Percentiles rank a stretch among this genome's conserved stretches.
Conservation (phyloP, 1,140 invertebrate species). For the Homalodisca vitripennis region DNA sequence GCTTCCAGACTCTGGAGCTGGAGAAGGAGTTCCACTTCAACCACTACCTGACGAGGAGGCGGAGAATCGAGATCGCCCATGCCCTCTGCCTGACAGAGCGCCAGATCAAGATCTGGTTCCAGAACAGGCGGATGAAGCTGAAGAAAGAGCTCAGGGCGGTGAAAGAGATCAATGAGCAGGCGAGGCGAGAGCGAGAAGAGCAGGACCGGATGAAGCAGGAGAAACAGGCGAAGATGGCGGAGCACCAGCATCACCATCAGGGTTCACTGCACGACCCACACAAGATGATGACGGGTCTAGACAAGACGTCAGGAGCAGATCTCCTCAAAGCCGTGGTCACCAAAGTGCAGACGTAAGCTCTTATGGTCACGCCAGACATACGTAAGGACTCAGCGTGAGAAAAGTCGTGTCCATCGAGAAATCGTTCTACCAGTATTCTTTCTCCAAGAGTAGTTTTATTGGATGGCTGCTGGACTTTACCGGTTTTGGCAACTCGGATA, state of each 20-base stretch:
- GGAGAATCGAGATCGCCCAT: conserved; percentile 96
- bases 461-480: not conserved
- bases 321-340: conserved; percentile 42
- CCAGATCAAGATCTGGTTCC: conserved; percentile 98
- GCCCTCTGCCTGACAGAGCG: conserved; percentile 93
- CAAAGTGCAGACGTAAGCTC: conserved; percentile 41
- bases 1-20: conserved; percentile 90
- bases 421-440: conserved; percentile 19
- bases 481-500: conserved; percentile 5
- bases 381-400: too few species aligned
- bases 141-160: conserved; percentile 93
- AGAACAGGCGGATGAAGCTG: conserved; percentile 96
- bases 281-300: conserved; percentile 39
- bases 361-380: not conserved
- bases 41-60: conserved; percentile 91
- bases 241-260: conserved; percentile 61
- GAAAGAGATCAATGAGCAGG: conserved; percentile 94
- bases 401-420: not conserved
- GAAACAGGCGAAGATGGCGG: conserved; percentile 74
- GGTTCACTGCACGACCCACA: conserved; percentile 48
- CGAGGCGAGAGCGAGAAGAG: conserved; percentile 83
- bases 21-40: conserved; percentile 99
- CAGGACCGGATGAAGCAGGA: conserved; percentile 89
- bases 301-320: conserved; percentile 38
- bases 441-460: not conserved